phyloP scores from a whole-genome alignment of 2,113 vertebrate genomes.

The Nothoprocta pentlandii region DNA sequence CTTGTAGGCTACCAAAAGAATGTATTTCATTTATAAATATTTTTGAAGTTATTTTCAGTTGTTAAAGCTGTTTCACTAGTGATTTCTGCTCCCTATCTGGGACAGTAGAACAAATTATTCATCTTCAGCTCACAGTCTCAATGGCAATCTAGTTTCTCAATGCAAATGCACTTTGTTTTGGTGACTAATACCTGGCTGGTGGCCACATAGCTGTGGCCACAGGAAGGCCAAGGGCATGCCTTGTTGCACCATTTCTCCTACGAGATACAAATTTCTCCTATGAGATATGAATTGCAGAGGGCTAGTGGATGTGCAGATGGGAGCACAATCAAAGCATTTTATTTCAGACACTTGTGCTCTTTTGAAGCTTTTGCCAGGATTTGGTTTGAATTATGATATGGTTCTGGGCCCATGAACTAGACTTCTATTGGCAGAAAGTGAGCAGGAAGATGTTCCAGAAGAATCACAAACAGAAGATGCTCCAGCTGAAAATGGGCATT shows the following conservation, averaged over 20 bases:
- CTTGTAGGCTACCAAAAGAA: neutral
- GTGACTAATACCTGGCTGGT: neutral
- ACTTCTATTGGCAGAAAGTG: neutral
- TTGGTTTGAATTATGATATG: neutral
- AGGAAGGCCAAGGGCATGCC: rapidly evolving
- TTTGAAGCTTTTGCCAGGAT: neutral
- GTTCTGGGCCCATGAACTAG: rapidly evolving
- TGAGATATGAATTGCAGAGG: neutral
- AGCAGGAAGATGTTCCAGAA: neutral
- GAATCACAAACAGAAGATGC: neutral
- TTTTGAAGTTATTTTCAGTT: neutral
- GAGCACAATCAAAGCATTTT: neutral
- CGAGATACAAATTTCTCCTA: neutral
- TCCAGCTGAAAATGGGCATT: neutral
- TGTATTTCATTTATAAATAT: neutral
- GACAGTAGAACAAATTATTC: neutral
- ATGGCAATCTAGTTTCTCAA: neutral
- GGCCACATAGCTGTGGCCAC: neutral
- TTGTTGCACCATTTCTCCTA: neutral
- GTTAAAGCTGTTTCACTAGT: neutral
- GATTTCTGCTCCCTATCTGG: neutral
- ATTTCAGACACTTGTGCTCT: neutral
- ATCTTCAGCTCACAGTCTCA: neutral
- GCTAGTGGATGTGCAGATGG: neutral
- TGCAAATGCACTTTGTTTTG: neutral